Evolutionary conservation across 2,113 vertebrate genomes (phyloP).

Genomic region (Octodon degus): DNA sequence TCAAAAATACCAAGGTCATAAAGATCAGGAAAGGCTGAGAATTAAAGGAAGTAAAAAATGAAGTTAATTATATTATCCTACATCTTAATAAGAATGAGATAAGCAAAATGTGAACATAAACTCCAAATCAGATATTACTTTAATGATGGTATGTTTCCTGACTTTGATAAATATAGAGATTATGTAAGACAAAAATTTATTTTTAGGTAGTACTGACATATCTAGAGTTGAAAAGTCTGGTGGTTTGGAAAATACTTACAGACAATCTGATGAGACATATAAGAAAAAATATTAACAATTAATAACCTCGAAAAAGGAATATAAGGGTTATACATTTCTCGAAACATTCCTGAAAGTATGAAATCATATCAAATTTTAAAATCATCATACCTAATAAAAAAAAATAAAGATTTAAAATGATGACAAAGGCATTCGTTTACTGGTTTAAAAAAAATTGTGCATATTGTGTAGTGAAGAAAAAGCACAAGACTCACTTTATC

Average conservation of each 20-base stretch:
- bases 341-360: not conserved
- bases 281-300: constrained; percentile 38
- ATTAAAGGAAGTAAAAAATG: constrained; percentile 24
- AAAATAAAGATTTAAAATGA: constrained; percentile 20
- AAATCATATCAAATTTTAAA: constrained; percentile 31
- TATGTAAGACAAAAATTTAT: not conserved
- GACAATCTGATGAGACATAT: constrained; percentile 18
- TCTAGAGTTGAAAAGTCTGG: constrained; percentile 17
- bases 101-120: constrained; percentile 30
- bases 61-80: constrained; percentile 36
- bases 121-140: not conserved
- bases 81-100: constrained; percentile 42
- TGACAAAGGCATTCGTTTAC: not conserved
- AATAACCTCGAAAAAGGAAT: not conserved
- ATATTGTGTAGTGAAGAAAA: not conserved
- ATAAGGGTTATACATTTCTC: not conserved
- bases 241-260: constrained; percentile 5
- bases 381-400: not conserved
- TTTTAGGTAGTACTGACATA: constrained; percentile 16
- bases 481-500: not conserved
- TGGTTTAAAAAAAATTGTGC: not conserved
- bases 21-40: not conserved
- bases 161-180: constrained; percentile 4
- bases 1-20: not conserved
- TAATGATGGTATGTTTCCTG: not conserved